Conservation (phyloP, 2,797 vertebrate genomes). For the Coccyzus lansbergi region DNA sequence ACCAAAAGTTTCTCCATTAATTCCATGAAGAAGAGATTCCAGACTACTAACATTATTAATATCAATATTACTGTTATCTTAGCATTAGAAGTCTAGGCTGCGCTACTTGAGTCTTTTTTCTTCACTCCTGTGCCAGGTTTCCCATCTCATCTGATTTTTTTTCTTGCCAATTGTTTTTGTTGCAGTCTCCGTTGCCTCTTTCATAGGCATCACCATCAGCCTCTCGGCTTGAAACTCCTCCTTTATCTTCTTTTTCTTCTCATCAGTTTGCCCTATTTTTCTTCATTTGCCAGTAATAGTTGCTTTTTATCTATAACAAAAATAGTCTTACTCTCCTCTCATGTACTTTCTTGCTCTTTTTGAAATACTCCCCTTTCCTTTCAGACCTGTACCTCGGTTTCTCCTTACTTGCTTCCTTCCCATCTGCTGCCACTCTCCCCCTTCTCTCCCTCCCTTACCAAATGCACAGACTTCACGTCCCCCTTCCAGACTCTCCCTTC, state of each 20-base stretch:
- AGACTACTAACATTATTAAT: background rate
- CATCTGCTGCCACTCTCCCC: background rate
- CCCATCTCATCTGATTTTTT: background rate
- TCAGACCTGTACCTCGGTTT: background rate
- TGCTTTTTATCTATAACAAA: background rate
- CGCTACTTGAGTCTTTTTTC: background rate
- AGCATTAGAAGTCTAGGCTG: background rate
- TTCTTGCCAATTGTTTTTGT: background rate
- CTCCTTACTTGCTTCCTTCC: background rate
- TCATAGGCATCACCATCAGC: background rate
- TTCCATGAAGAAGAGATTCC: background rate
- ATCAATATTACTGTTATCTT: background rate
- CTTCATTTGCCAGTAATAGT: background rate
- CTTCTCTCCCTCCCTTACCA: background rate
- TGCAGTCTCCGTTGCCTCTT: background rate
- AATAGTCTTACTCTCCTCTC: background rate
- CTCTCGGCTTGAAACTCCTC: background rate
- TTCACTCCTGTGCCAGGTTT: background rate
- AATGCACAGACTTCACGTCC: background rate
- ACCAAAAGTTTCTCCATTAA: background rate
- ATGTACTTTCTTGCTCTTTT: background rate
- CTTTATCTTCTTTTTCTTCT: background rate
- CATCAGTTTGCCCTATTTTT: background rate
- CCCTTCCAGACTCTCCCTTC: background rate
- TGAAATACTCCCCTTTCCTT: background rate